Evolutionary conservation across 2,797 vertebrate species (phyloP).

Genomic region (Cossypha niveicapilla): DNA sequence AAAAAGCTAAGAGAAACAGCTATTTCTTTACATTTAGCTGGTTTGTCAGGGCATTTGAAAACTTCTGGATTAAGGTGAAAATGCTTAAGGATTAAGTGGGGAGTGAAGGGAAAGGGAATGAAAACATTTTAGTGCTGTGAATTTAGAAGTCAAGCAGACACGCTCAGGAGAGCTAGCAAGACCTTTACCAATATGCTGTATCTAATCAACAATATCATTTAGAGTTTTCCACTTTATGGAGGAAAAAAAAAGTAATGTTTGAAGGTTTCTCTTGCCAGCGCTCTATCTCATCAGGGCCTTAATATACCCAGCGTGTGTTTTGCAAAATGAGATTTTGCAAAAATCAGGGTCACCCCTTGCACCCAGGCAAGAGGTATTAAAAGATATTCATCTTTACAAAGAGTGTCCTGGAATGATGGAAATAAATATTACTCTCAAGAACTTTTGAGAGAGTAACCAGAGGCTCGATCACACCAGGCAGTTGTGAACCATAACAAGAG

Average conservation of each 20-base stretch:
- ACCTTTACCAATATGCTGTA: conserved; percentile 43
- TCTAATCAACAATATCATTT: conserved; percentile 51
- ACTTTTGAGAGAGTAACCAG: conserved; percentile 9
- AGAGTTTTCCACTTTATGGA: conserved; percentile 52
- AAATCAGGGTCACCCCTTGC: conserved; percentile 8
- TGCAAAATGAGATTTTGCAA: conserved; percentile 48
- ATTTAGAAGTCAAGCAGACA: conserved; percentile 58
- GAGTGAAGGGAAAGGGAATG: conserved; percentile 51
- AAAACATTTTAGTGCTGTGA: conserved; percentile 56
- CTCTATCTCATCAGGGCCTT: conserved; percentile 53
- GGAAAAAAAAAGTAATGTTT: conserved; percentile 20
- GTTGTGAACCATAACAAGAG: not conserved
- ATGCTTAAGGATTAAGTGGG: conserved; percentile 63
- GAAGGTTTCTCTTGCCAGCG: conserved; percentile 26
- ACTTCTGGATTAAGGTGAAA: conserved; percentile 70
- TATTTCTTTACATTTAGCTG: conserved; percentile 63
- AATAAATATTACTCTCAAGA: conserved; percentile 20
- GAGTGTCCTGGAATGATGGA: conserved; percentile 8
- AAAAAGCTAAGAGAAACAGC: conserved; percentile 60
- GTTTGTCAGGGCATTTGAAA: conserved; percentile 68
- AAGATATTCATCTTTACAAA: conserved; percentile 42
- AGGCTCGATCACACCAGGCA: not conserved
- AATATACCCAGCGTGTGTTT: conserved; percentile 46
- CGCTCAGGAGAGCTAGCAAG: conserved; percentile 30
- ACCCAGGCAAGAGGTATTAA: conserved; percentile 29